A percentile compares a stretch with the other conserved stretches of the same genome.
phyloP scores from a whole-genome alignment of 2,797 vertebrate genomes.

The Varecia variegata region DNA sequence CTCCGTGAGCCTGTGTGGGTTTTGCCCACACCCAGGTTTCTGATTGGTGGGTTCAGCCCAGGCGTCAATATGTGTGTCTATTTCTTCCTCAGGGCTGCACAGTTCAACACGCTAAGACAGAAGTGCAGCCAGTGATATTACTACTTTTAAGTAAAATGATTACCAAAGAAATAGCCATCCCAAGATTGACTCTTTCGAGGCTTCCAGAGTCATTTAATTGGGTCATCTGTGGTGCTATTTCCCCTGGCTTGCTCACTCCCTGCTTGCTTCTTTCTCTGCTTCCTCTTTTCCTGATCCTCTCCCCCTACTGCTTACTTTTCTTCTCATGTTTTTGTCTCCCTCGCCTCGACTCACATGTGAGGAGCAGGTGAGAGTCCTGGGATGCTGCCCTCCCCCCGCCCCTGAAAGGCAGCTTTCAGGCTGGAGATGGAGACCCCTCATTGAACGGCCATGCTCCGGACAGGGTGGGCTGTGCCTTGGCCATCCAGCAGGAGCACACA shows the following conservation, averaged over 20 bases:
- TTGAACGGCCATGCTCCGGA: not conserved
- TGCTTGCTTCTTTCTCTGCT: not conserved
- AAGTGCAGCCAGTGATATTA: not conserved
- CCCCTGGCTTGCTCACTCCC: not conserved
- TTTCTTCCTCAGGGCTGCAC: not conserved
- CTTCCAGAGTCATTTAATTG: not conserved
- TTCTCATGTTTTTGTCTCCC: not conserved
- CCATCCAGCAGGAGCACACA: not conserved
- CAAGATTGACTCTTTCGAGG: not conserved
- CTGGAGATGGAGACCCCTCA: not conserved
- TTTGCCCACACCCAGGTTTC: not conserved
- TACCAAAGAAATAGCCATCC: not conserved
- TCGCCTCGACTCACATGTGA: not conserved
- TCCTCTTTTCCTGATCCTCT: not conserved
- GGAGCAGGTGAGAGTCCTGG: not conserved
- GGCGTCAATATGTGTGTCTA: not conserved
- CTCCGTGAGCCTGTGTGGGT: not conserved
- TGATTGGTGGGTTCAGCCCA: not conserved
- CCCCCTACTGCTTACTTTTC: not conserved
- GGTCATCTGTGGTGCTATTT: not conserved
- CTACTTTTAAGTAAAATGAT: constrained; percentile 3
- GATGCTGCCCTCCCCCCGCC: too few species aligned
- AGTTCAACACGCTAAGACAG: not conserved
- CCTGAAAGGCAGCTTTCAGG: not conserved
- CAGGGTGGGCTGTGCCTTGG: not conserved